phyloP scores from a whole-genome alignment of 1,140 invertebrate species.

The Monochamus saltuarius region DNA sequence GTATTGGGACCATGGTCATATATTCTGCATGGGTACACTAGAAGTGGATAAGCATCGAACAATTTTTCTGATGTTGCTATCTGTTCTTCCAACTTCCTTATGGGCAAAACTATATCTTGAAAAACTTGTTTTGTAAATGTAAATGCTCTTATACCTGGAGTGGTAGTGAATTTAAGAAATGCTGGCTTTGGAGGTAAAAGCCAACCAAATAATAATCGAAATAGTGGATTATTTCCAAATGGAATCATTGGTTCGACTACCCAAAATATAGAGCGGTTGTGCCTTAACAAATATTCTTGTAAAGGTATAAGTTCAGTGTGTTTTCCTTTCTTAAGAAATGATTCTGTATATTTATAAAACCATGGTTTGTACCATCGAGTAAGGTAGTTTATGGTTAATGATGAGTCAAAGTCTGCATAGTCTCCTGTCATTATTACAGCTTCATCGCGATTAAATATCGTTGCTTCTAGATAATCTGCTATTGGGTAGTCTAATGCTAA shows the following conservation, averaged over 20 bases:
- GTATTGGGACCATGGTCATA: constrained; percentile 56
- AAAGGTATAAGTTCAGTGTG: constrained; percentile 59
- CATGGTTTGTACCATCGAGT: constrained; percentile 61
- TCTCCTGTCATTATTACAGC: constrained; percentile 60
- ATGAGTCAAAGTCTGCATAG: constrained; percentile 51
- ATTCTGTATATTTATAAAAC: constrained; percentile 67
- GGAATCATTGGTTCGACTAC: constrained; percentile 59
- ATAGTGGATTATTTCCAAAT: constrained; percentile 55
- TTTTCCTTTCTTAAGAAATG: constrained; percentile 52
- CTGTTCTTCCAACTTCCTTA: constrained; percentile 57
- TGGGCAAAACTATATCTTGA: constrained; percentile 60
- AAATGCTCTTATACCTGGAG: constrained; percentile 57
- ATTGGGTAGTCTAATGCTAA: constrained; percentile 29
- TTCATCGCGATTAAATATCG: constrained; percentile 55
- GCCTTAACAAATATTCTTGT: constrained; percentile 57
- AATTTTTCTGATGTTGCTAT: constrained; percentile 55
- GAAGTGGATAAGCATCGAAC: constrained; percentile 58
- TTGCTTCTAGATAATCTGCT: constrained; percentile 59
- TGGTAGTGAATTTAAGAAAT: constrained; percentile 59
- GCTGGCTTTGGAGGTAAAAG: constrained; percentile 56
- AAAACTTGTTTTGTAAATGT: constrained; percentile 61
- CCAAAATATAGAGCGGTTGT: constrained; percentile 61
- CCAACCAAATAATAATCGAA: constrained; percentile 51
- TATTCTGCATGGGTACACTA: constrained; percentile 60
- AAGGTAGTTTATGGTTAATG: constrained; percentile 53